phyloP scores from a whole-genome alignment of 2,888 invertebrate species.

The Cerceris rybyensis region DNA sequence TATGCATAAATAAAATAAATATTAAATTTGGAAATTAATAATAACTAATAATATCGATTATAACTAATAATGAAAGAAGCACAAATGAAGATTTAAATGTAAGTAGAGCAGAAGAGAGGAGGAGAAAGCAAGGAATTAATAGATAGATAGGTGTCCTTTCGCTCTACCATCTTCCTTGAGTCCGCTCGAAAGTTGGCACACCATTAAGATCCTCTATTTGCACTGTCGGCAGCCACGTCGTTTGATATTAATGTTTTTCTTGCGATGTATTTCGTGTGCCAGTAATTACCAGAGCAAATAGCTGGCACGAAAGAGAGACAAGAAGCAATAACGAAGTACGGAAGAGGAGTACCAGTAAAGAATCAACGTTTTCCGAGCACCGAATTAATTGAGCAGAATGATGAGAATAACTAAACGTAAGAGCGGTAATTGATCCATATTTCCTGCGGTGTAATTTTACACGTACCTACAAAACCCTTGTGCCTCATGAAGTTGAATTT shows the following conservation, averaged over 20 bases:
- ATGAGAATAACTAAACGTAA: conserved; percentile 26
- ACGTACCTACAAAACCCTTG: not conserved
- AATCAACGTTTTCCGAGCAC: conserved; percentile 40
- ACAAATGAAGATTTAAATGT: not conserved
- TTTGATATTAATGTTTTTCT: conserved; percentile 81
- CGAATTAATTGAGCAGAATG: conserved; percentile 51
- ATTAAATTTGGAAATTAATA: too few species aligned
- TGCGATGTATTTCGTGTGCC: conserved; percentile 72
- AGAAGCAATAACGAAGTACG: conserved; percentile 39
- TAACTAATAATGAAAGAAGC: not conserved
- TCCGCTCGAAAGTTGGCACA: conserved; percentile 73
- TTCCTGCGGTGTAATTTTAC: not conserved
- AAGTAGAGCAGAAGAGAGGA: conserved; percentile 30
- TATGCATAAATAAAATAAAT: too few species aligned
- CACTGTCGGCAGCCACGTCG: conserved; percentile 73
- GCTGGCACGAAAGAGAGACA: conserved; percentile 45
- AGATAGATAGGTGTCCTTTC: conserved; percentile 55
- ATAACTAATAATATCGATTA: not conserved
- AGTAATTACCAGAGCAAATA: conserved; percentile 77
- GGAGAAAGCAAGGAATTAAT: conserved; percentile 40
- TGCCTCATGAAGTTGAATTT: not conserved
- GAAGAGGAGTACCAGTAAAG: conserved; percentile 38
- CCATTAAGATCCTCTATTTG: conserved; percentile 78
- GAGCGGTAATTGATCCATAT: not conserved
- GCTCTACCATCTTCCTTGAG: conserved; percentile 38